These are phyloP conservation scores for Mallateleia sp. DNA, from an alignment of 2,888 invertebrate species.

Conservation along the genomic window DNA sequence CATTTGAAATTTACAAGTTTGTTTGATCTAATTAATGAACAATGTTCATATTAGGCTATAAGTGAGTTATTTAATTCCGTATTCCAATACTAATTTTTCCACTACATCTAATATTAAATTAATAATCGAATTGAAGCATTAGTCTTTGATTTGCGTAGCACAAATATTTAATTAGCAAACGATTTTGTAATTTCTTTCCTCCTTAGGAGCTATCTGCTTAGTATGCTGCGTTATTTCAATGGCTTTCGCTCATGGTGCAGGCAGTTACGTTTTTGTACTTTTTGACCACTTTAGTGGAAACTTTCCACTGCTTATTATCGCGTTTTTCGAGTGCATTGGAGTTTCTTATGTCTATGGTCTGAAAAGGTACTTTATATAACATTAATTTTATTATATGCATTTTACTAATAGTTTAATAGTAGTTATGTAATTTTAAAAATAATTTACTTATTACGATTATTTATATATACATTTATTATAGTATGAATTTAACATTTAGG, in stretches of 20 bases:
- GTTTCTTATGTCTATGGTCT: conserved; percentile 98
- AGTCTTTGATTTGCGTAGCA: conserved; percentile 15
- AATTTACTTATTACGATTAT: too few relatives aligned
- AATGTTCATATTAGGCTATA: too few relatives aligned
- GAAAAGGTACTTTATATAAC: conserved; percentile 92
- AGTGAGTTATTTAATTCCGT: too few relatives aligned
- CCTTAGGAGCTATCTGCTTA: conserved; percentile 92
- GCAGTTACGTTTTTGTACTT: conserved; percentile 97
- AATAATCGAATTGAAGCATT: not conserved
- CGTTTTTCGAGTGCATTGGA: conserved; percentile 97
- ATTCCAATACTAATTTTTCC: too few relatives aligned
- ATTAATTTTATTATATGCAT: not conserved
- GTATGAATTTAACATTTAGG: conserved; percentile 90
- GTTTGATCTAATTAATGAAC: too few relatives aligned
- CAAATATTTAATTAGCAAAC: conserved; percentile 3
- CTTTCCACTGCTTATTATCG: conserved; percentile 97
- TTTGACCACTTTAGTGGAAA: conserved; percentile 99
- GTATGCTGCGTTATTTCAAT: conserved; percentile 96
- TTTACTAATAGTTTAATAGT: too few relatives aligned
- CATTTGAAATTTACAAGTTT: too few relatives aligned
- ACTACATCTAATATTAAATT: not conserved
- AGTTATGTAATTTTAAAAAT: not conserved
- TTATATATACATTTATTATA: not conserved
- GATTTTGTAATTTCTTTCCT: conserved; percentile 27
- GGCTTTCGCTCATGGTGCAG: conserved; percentile 97